These are phyloP conservation scores for Drosophila neonasuta DNA, from an alignment of 2,888 invertebrate genomes.

Conservation along the genomic window DNA sequence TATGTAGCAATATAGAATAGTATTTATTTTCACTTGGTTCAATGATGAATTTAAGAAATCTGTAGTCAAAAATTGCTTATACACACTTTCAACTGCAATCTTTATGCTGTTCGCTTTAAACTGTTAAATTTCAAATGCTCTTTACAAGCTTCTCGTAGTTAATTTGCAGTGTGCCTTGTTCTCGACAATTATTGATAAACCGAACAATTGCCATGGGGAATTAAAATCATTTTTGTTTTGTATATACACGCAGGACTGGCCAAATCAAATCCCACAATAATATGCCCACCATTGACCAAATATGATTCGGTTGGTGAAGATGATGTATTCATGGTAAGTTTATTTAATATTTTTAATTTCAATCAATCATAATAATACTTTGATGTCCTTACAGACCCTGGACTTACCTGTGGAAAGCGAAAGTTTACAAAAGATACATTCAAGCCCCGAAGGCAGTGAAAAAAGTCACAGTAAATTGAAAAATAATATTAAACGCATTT, in stretches of 20 bases:
- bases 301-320: constrained; percentile 92
- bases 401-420: constrained; percentile 92
- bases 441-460: constrained; percentile 86
- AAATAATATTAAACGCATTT: neutral
- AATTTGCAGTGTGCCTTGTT: constrained; percentile 66
- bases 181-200: neutral
- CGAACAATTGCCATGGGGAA: neutral
- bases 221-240: constrained; percentile 14
- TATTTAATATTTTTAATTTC: neutral
- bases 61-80: constrained; percentile 19
- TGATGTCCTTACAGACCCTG: constrained; percentile 86
- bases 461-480: constrained; percentile 81
- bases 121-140: constrained; percentile 23
- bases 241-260: constrained; percentile 85
- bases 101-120: constrained; percentile 28
- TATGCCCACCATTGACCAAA: constrained; percentile 81
- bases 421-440: constrained; percentile 84
- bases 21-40: constrained; percentile 14
- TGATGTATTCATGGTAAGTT: constrained; percentile 95
- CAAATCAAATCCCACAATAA: constrained; percentile 86
- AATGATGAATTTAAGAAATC: constrained; percentile 11
- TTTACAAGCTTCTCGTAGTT: constrained; percentile 39
- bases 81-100: constrained; percentile 31
- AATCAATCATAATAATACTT: neutral
- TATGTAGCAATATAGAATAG: constrained; percentile 7